Conservation (phyloP, 2,888 invertebrate genomes). For the Eristalis arbustorum region DNA sequence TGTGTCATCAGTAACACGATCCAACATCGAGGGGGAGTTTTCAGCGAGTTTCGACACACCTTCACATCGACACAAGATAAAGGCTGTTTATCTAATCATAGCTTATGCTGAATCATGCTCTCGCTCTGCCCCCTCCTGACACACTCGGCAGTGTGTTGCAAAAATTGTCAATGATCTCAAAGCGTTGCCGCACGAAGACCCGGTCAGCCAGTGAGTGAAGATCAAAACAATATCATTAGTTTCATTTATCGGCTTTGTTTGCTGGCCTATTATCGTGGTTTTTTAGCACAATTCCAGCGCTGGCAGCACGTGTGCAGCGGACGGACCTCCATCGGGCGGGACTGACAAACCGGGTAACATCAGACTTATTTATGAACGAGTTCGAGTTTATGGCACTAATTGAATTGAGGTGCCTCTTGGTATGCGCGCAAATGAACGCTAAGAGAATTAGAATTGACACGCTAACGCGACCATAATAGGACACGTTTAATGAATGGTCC, state of each 20-base stretch:
- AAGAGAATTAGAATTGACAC: not conserved
- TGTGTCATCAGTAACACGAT: not conserved
- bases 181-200: not conserved
- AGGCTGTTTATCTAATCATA: not conserved
- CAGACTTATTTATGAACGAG: not conserved
- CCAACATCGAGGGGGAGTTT: not conserved
- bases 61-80: not conserved
- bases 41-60: not conserved
- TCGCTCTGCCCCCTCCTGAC: not conserved
- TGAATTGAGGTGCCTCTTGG: not conserved
- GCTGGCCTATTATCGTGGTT: not conserved
- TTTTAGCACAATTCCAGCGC: conserved; percentile 4
- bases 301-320: not conserved
- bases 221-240: conserved; percentile 31
- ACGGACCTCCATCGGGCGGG: not conserved
- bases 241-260: conserved; percentile 4
- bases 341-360: not conserved
- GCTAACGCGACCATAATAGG: not conserved
- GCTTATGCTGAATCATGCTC: not conserved
- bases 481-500: not conserved
- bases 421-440: not conserved
- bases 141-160: not conserved
- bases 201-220: not conserved
- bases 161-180: conserved; percentile 4
- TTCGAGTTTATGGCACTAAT: not conserved